A percentile compares a stretch with the other conserved stretches of the same genome.
phyloP scores from a whole-genome alignment of 2,888 invertebrate genomes.

The Pimpla rufipes region DNA sequence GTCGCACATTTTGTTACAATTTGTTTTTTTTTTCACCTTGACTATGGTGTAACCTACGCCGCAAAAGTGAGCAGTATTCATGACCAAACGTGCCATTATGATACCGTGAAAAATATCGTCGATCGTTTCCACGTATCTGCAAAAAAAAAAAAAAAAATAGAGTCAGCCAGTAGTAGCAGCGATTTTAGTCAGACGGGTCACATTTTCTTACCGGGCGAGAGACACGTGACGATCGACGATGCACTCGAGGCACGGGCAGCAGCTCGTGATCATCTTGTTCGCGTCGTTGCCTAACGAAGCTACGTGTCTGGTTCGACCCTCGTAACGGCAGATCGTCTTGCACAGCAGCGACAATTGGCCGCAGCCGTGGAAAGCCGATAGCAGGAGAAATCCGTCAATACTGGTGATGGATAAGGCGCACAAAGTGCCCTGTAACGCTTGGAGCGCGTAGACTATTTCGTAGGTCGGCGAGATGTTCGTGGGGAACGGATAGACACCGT shows the following conservation, averaged over 20 bases:
- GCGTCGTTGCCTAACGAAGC: background rate
- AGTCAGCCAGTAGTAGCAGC: slow-evolving; percentile 10
- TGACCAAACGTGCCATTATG: slow-evolving; percentile 28
- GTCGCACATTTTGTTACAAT: too few relatives aligned
- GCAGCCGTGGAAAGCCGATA: slow-evolving; percentile 68
- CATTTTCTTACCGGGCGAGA: slow-evolving; percentile 49
- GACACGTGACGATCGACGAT: slow-evolving; percentile 65
- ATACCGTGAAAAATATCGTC: slow-evolving; percentile 33
- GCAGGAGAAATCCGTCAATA: slow-evolving; percentile 51
- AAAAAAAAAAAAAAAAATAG: background rate
- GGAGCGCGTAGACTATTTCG: slow-evolving; percentile 64
- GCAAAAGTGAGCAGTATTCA: slow-evolving; percentile 46
- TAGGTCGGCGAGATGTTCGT: slow-evolving; percentile 51
- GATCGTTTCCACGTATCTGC: slow-evolving; percentile 6
- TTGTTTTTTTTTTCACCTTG: slow-evolving; percentile 24
- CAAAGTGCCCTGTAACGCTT: slow-evolving; percentile 30
- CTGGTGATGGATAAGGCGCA: slow-evolving; percentile 25
- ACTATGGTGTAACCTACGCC: slow-evolving; percentile 51
- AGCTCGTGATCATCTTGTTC: background rate
- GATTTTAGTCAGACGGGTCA: slow-evolving; percentile 1
- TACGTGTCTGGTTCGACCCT: slow-evolving; percentile 50
- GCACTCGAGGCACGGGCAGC: slow-evolving; percentile 59
- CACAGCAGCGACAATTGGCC: slow-evolving; percentile 68
- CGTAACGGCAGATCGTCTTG: slow-evolving; percentile 49
- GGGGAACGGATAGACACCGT: slow-evolving; percentile 62